phyloP scores from a whole-genome alignment of 2,797 vertebrate species.

The Eremophila alpestris region DNA sequence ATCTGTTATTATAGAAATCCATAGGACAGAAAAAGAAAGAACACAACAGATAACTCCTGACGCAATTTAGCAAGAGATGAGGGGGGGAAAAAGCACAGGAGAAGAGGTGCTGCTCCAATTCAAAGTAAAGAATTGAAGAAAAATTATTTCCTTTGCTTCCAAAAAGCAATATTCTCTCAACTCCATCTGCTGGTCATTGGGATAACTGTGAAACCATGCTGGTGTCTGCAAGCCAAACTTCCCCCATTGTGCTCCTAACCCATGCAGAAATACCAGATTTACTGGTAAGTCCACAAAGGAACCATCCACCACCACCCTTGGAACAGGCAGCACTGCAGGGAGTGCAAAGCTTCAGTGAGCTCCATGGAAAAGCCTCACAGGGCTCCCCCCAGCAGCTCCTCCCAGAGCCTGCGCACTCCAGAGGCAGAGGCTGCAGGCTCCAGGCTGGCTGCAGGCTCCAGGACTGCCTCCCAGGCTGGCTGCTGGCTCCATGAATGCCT shows the following conservation, averaged over 20 bases:
- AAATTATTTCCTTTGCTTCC: background rate
- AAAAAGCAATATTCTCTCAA: conserved; percentile 52
- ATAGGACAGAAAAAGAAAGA: background rate
- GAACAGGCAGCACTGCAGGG: background rate
- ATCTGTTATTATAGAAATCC: background rate
- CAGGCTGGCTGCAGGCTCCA: fast-evolving
- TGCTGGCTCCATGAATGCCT: background rate
- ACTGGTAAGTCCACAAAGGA: background rate
- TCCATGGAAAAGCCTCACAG: background rate
- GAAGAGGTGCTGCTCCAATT: background rate
- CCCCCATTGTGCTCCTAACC: background rate
- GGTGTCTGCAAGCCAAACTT: background rate
- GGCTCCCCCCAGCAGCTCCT: background rate
- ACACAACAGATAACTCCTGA: background rate
- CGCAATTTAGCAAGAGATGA: background rate
- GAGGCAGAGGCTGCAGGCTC: background rate
- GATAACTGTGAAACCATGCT: conserved; percentile 26
- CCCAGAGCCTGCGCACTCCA: fast-evolving
- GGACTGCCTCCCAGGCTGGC: background rate
- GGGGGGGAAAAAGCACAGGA: fast-evolving
- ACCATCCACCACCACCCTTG: background rate
- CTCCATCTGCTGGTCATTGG: conserved; percentile 66
- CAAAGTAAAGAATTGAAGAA: background rate
- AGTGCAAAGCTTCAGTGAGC: background rate
- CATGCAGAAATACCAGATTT: background rate